phyloP scores from a whole-genome alignment of 2,113 vertebrate genomes.

The Psilopogon haemacephalus region DNA sequence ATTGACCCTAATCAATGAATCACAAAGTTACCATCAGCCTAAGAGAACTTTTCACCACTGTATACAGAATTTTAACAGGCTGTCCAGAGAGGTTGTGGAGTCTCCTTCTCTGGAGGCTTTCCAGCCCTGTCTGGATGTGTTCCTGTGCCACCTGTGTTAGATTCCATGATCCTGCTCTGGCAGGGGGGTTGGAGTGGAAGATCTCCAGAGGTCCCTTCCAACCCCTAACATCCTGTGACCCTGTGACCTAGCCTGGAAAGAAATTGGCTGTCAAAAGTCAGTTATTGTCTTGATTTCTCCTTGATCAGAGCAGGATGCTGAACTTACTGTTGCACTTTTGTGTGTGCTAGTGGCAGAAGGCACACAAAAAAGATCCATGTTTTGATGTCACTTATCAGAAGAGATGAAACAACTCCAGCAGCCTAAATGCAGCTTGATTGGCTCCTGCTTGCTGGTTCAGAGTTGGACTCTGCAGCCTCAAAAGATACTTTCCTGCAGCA shows the following conservation, averaged over 20 bases:
- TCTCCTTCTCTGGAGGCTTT: too few relatives aligned
- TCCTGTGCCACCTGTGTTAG: too few relatives aligned
- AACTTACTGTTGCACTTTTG: not conserved
- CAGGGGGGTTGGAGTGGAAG: too few relatives aligned
- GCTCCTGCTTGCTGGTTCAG: not conserved
- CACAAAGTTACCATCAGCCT: not conserved
- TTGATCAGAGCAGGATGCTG: not conserved
- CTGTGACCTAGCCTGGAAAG: not conserved
- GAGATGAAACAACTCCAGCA: not conserved
- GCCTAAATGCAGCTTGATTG: not conserved
- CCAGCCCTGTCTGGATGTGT: too few relatives aligned
- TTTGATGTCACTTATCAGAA: not conserved
- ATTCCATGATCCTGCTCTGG: too few relatives aligned
- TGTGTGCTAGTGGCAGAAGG: not conserved
- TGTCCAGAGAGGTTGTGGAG: too few relatives aligned
- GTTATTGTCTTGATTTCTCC: not conserved
- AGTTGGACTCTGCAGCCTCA: fast-evolving
- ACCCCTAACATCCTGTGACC: too few relatives aligned
- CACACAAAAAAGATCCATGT: not conserved
- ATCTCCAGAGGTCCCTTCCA: too few relatives aligned
- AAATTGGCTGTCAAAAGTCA: not conserved
- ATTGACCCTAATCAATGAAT: too few relatives aligned
- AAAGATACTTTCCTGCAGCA: not conserved
- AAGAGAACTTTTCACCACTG: too few relatives aligned
- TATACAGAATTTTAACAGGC: too few relatives aligned